Evolutionary conservation across 2,113 vertebrate genomes (phyloP).

Genomic region (Taurulus bubalis): DNA sequence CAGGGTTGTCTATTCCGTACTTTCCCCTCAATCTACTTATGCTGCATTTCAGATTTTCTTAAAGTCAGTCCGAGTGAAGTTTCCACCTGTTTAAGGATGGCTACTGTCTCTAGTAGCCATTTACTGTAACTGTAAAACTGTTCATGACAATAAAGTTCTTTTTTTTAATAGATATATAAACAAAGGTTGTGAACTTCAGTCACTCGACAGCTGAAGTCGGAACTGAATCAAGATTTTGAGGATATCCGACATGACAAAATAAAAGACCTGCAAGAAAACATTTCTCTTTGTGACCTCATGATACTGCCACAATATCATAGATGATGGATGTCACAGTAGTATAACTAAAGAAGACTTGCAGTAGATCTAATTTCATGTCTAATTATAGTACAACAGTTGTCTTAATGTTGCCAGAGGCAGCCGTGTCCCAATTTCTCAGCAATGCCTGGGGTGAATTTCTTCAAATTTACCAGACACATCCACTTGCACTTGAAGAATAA

Average conservation of each 20-base stretch:
- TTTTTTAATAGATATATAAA: constrained; percentile 35
- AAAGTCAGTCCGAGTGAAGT: constrained; percentile 51
- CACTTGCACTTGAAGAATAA: no score
- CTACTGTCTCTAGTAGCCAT: constrained; percentile 58
- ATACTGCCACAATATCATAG: neutral
- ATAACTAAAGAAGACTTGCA: no score
- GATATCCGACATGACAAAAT: neutral
- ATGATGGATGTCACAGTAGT: neutral
- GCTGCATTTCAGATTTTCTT: constrained; percentile 73
- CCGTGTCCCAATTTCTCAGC: no score
- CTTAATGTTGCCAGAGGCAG: neutral
- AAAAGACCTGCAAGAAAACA: neutral
- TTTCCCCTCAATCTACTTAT: constrained; percentile 63
- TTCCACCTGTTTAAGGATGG: constrained; percentile 50
- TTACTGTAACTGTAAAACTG: constrained; percentile 72
- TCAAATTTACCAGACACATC: no score
- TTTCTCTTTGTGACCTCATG: neutral
- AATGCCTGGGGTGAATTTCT: no score
- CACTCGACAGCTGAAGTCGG: neutral
- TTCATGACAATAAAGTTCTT: constrained; percentile 73
- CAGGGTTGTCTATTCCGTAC: constrained; percentile 63
- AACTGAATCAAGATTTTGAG: neutral
- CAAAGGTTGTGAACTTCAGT: neutral
- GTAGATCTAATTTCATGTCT: neutral
- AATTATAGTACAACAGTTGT: neutral